A percentile compares a stretch with the other conserved stretches of the same genome.
Conservation (phyloP, 2,797 vertebrate genomes). For the Pseudochirops corinnae region DNA sequence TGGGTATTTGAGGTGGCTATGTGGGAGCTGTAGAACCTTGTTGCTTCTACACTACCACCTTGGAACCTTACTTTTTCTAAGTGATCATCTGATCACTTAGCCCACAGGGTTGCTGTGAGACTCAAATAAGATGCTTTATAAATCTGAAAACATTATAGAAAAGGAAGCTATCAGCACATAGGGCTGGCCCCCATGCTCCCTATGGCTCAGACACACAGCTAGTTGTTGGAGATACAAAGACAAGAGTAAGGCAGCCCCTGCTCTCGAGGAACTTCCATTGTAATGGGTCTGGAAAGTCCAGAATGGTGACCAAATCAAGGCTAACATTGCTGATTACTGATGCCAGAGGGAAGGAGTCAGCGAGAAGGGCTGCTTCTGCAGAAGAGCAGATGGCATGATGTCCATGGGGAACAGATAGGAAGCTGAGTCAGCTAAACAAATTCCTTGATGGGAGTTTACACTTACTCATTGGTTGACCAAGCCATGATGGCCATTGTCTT, state of each 20-base stretch:
- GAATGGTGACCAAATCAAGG: neutral
- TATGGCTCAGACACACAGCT: neutral
- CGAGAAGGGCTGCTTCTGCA: no score
- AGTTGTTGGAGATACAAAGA: neutral
- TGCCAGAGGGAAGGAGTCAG: neutral
- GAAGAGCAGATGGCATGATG: neutral
- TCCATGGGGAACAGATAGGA: neutral
- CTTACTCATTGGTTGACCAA: neutral
- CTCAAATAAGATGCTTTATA: neutral
- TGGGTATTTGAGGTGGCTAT: no score
- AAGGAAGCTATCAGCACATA: neutral
- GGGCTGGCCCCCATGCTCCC: neutral
- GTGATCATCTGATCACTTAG: neutral
- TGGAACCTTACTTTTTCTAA: neutral
- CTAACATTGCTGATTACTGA: neutral
- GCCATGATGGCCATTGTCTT: neutral
- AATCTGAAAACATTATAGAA: neutral
- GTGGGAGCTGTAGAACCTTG: no score
- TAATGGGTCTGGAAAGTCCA: neutral
- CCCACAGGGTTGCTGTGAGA: neutral
- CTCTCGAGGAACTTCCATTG: neutral
- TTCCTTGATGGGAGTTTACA: neutral
- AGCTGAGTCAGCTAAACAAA: neutral
- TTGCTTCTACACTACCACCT: no score
- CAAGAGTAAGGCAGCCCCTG: neutral